These are phyloP conservation scores for Sylvicola cinctus DNA, from an alignment of 2,888 invertebrate species.

Conservation along the genomic window DNA sequence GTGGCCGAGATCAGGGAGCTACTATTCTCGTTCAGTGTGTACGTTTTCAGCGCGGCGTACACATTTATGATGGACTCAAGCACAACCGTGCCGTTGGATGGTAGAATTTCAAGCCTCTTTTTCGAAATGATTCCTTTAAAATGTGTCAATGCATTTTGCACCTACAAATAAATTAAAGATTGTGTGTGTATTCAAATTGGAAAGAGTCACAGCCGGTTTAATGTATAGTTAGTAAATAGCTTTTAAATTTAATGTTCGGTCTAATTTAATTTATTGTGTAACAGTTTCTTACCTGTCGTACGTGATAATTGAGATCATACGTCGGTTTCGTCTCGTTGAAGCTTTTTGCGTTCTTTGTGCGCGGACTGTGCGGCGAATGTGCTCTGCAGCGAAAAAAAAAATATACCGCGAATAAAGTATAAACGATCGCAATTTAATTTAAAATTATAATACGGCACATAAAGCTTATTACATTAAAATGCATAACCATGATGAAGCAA, in stretches of 20 bases:
- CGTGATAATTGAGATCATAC: constrained; percentile 53
- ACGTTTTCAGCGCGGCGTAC: constrained; percentile 35
- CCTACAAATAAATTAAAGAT: constrained; percentile 13
- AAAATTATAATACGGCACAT: too few species aligned
- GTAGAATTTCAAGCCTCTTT: constrained; percentile 79
- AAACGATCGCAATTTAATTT: neutral
- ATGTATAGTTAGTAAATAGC: constrained; percentile 8
- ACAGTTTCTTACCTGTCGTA: constrained; percentile 32
- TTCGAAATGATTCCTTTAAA: constrained; percentile 84
- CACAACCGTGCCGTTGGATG: constrained; percentile 83
- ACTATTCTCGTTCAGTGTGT: constrained; percentile 23
- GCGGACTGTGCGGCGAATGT: constrained; percentile 41
- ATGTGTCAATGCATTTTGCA: constrained; percentile 61
- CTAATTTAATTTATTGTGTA: too few species aligned
- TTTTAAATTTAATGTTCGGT: too few species aligned
- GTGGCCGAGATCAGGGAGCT: constrained; percentile 41
- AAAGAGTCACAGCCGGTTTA: neutral
- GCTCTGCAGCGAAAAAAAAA: constrained; percentile 26
- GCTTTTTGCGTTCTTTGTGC: constrained; percentile 29
- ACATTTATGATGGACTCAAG: constrained; percentile 81
- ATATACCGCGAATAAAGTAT: neutral
- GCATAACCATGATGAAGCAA: too few species aligned
- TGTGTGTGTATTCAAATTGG: too few species aligned
- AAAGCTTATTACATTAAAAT: too few species aligned
- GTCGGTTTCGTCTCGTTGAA: constrained; percentile 36